Conservation (phyloP, 2,797 vertebrate genomes). For the Gallinago solitaria region DNA sequence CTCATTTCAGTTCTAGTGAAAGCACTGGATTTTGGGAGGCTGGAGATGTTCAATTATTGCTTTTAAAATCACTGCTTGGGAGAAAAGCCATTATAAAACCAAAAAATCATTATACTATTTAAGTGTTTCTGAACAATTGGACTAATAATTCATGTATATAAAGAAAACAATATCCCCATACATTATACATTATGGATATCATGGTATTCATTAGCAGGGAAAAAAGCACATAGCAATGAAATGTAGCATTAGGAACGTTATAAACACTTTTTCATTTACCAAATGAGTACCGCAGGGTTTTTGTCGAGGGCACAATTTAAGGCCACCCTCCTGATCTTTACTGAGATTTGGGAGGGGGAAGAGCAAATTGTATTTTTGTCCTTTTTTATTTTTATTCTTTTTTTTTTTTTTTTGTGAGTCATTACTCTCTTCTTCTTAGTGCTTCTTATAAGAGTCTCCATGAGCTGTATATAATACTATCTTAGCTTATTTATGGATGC, state of each 20-base stretch:
- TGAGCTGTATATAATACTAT: conserved; percentile 5
- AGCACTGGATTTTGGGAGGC: background rate
- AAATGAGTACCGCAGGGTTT: background rate
- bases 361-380: background rate
- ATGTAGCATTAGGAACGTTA: background rate
- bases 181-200: background rate
- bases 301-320: background rate
- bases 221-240: background rate
- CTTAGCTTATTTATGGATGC: conserved; percentile 49
- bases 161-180: background rate
- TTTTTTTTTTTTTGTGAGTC: conserved; percentile 15
- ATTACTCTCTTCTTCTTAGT: background rate
- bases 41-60: background rate
- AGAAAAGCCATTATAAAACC: background rate
- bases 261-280: background rate
- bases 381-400: background rate
- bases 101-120: background rate
- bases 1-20: background rate
- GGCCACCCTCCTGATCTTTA: background rate
- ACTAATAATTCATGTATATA: background rate
- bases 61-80: background rate
- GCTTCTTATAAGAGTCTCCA: background rate
- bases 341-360: background rate
- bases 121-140: background rate
- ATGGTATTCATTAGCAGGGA: background rate